These are phyloP conservation scores for Phrynosoma blainvillii DNA, from an alignment of 2,113 vertebrate genomes.

Conservation along the genomic window DNA sequence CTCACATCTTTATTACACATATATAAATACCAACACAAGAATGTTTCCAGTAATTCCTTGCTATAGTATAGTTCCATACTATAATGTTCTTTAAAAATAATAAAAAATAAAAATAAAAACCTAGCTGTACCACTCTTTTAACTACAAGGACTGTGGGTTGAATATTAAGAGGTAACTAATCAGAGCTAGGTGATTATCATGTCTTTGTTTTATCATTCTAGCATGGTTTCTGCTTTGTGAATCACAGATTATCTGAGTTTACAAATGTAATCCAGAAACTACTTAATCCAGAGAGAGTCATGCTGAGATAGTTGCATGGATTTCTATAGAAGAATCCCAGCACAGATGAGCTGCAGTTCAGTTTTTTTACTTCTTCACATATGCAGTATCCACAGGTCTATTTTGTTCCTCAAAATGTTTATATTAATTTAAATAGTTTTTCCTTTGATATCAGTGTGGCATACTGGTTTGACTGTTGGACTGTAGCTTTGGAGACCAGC, in stretches of 20 bases:
- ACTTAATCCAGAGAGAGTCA: background rate
- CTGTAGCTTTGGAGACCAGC: too few relatives aligned
- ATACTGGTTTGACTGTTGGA: too few relatives aligned
- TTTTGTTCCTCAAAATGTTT: background rate
- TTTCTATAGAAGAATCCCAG: background rate
- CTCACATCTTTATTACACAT: background rate
- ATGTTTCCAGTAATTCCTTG: background rate
- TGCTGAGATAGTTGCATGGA: background rate
- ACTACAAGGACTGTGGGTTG: background rate
- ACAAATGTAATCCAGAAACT: background rate
- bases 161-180: background rate
- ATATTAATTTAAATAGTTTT: background rate
- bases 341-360: background rate
- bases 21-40: background rate
- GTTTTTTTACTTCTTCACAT: background rate
- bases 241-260: background rate
- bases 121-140: background rate
- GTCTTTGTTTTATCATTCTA: background rate
- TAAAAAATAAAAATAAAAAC: background rate
- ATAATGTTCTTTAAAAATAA: background rate
- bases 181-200: background rate
- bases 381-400: background rate
- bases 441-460: background rate
- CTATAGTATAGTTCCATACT: background rate
- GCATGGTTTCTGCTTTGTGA: background rate